phyloP scores from a whole-genome alignment of 30 jellyfish, hydroid and myxozoan genomes.

The Clytia hemisphaerica region DNA sequence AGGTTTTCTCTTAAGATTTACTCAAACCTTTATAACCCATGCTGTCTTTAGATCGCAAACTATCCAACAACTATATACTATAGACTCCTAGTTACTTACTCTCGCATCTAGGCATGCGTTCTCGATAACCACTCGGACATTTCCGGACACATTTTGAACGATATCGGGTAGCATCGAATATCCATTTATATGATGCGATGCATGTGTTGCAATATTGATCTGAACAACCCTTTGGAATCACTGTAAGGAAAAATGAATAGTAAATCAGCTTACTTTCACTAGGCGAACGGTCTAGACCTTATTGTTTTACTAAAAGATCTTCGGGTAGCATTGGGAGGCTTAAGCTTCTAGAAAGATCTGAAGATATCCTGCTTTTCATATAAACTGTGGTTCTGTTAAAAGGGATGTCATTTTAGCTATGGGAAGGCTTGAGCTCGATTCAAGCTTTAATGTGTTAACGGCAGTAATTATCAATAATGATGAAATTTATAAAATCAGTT shows the following conservation, averaged over 20 bases:
- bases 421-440: too few relatives aligned
- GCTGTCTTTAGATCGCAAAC: not conserved
- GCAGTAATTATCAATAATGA: too few relatives aligned
- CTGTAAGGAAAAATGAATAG: not conserved
- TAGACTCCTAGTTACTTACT: not conserved
- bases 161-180: not conserved
- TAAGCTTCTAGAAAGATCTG: too few relatives aligned
- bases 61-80: not conserved
- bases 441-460: too few relatives aligned
- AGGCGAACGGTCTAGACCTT: too few relatives aligned
- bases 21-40: not conserved
- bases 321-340: too few relatives aligned
- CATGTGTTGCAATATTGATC: slow-evolving; percentile 20
- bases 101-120: not conserved
- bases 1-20: not conserved
- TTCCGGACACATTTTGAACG: slow-evolving; percentile 7
- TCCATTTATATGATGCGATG: slow-evolving; percentile 4
- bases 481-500: too few relatives aligned
- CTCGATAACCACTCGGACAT: slow-evolving; percentile 11
- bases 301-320: too few relatives aligned
- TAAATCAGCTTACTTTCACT: not conserved
- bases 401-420: too few relatives aligned
- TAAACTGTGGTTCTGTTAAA: too few relatives aligned
- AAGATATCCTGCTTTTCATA: too few relatives aligned
- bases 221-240: slow-evolving; percentile 20